Evolutionary conservation across 1,140 invertebrate species (phyloP), one percentile per base, ranked within the genome.

Genomic region (Neodiprion pinetum): DNA sequence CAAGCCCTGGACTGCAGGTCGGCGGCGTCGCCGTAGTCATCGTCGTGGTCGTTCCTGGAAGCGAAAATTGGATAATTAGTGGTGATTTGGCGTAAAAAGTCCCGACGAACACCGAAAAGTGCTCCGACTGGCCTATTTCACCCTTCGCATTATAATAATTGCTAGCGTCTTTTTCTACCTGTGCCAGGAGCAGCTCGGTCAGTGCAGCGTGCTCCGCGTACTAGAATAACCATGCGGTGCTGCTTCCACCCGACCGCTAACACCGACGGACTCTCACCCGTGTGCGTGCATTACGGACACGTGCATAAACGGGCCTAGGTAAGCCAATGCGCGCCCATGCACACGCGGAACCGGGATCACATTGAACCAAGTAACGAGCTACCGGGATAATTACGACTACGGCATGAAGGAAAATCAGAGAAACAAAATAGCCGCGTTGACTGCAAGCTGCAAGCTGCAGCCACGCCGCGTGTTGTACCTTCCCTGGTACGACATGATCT

Each of bases 101-200:
- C 53, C 53, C 53, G 53, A 61, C 53, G 53, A 61, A 61, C 53
- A 61, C 53, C 53, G 53, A 61, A 61, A 61, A 61, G 53, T 61
- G 53, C 53, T 61, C 53, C 53, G 53, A 61, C 53, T 61, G 53
- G 53, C 53, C 53, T 61, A 61, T 61, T 61, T 61, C 53, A 61
- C 53, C 53, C 53, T 61, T 61, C 53, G n/a, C 53, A 61, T 61
- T 61, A 61, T 61, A 61, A 61, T 61, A 61, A 61, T 61, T 61
- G 53, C 53, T 61, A 61, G 53, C 53, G 53, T 61, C 53, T 61
- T 61, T 61, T 61, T 61, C 53, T 61, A 61, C 53, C 53, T 61
- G 53, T 61, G 3, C 53, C 53, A 61, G n/a, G 53, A n/a, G n/a
- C 11, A 11, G 11, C 11, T 12, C 53, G 53, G 53, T 12, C 8